phyloP scores from a whole-genome alignment of 1,140 invertebrate species.

The Trachymyrmex cornetzi region DNA sequence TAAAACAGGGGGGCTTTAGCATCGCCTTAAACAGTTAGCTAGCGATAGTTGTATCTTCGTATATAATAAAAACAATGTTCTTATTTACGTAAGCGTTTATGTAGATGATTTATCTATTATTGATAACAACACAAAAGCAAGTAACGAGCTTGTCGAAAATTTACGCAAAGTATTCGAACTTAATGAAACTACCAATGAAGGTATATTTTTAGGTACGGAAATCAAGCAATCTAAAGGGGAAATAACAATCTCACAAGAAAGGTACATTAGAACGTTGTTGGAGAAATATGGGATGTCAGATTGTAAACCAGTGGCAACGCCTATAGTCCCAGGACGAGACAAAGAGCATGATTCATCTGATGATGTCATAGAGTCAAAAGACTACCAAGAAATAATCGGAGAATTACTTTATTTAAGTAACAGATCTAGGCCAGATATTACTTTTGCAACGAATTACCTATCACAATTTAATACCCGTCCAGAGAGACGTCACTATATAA shows the following conservation, averaged over 20 bases:
- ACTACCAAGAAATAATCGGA: background rate
- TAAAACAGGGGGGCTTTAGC: too few species aligned
- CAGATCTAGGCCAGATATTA: background rate
- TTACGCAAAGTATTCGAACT: background rate
- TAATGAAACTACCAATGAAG: background rate
- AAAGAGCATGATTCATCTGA: background rate
- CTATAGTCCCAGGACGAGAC: background rate
- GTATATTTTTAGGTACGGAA: background rate
- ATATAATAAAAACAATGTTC: background rate
- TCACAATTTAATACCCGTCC: background rate
- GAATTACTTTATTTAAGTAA: background rate
- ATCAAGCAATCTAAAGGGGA: background rate
- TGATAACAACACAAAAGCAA: background rate
- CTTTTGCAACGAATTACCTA: background rate
- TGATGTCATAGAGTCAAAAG: background rate
- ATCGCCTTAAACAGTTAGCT: background rate
- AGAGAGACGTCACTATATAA: background rate
- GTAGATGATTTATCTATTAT: background rate
- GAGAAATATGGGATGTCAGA: background rate
- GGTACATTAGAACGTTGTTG: background rate
- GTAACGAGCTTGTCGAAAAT: background rate
- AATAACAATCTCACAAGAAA: background rate
- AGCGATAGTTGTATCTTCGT: background rate
- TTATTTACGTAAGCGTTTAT: background rate
- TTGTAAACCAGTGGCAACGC: background rate